Evolutionary conservation across 2,113 vertebrate genomes (phyloP).

Genomic region (Grantiella picta): DNA sequence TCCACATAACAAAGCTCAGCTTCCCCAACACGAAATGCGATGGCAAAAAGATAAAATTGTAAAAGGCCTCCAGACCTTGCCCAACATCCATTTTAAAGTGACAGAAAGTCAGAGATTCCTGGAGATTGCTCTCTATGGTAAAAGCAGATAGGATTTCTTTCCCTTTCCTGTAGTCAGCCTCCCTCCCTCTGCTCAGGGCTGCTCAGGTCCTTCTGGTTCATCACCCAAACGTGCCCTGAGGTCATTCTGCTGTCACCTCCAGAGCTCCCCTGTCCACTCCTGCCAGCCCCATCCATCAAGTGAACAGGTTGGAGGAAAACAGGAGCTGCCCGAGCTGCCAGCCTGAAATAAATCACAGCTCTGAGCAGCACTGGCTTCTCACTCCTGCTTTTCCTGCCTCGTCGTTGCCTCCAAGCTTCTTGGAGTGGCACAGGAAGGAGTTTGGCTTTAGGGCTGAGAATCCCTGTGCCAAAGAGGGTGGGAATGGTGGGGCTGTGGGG

Average conservation of each 20-base stretch:
- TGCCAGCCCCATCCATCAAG: slow-evolving; percentile 38
- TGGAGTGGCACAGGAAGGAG: neutral
- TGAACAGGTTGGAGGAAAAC: neutral
- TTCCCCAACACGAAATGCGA: neutral
- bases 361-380: neutral
- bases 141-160: neutral
- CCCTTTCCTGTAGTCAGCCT: neutral
- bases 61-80: neutral
- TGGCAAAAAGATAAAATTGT: neutral
- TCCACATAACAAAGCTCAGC: neutral
- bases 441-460: fast-evolving
- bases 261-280: neutral
- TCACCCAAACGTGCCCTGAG: neutral
- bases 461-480: neutral
- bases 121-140: fast-evolving
- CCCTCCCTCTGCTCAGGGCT: neutral
- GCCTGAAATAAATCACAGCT: slow-evolving; percentile 3
- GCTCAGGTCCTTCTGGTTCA: slow-evolving; percentile 14
- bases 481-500: neutral
- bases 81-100: neutral
- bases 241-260: slow-evolving; percentile 30
- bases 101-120: neutral
- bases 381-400: neutral
- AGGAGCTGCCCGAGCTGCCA: neutral
- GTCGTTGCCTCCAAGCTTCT: neutral